These are phyloP conservation scores for Liparis tanakae DNA, from an alignment of 2,797 vertebrate species.

Conservation along the genomic window DNA sequence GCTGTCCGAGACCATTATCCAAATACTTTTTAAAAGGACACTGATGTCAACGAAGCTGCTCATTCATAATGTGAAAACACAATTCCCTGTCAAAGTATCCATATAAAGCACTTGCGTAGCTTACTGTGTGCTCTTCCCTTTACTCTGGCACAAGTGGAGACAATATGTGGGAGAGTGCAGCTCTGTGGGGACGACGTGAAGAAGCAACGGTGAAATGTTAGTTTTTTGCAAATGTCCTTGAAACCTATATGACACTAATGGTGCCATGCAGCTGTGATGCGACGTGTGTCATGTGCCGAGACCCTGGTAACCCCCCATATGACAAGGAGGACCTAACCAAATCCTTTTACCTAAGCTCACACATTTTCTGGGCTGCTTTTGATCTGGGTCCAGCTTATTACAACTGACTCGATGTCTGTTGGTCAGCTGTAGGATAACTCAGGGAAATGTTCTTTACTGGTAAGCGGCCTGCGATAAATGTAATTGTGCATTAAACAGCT, in stretches of 20 bases:
- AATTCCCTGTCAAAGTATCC: slow-evolving; percentile 82
- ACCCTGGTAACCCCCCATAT: slow-evolving; percentile 42
- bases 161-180: slow-evolving; percentile 65
- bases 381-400: slow-evolving; percentile 46
- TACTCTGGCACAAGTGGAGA: slow-evolving; percentile 67
- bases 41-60: slow-evolving; percentile 69
- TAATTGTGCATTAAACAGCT: slow-evolving; percentile 50
- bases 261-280: slow-evolving; percentile 46
- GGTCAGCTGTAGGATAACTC: slow-evolving; percentile 33
- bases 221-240: slow-evolving; percentile 29
- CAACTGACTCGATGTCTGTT: slow-evolving; percentile 36
- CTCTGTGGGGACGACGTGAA: slow-evolving; percentile 56
- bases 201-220: slow-evolving; percentile 36
- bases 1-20: slow-evolving; percentile 61
- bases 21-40: slow-evolving; percentile 74
- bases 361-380: slow-evolving; percentile 45
- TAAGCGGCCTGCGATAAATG: slow-evolving; percentile 43
- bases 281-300: slow-evolving; percentile 42
- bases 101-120: slow-evolving; percentile 82
- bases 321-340: slow-evolving; percentile 44
- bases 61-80: slow-evolving; percentile 74
- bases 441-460: slow-evolving; percentile 33
- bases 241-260: slow-evolving; percentile 38
- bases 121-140: slow-evolving; percentile 80
- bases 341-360: slow-evolving; percentile 41